Conservation (phyloP, 2,113 vertebrate species). For the Neogobius melanostomus region DNA sequence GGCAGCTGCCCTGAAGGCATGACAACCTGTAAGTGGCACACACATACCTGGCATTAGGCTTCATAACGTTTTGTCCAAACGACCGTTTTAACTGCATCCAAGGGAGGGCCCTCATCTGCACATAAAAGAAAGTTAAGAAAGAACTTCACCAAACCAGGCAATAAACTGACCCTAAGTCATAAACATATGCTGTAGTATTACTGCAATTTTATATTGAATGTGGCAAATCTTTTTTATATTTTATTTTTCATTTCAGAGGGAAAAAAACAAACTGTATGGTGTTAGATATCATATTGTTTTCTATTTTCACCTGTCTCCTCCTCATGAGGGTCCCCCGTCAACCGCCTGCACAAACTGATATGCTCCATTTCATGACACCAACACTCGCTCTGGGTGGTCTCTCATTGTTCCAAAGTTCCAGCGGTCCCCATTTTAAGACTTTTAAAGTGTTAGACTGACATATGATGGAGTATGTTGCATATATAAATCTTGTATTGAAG, state of each 20-base stretch:
- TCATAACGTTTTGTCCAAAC: slow-evolving; percentile 74
- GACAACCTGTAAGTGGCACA: slow-evolving; percentile 79
- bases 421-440: background rate
- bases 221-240: too few relatives aligned
- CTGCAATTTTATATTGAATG: too few relatives aligned
- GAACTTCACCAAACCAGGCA: background rate
- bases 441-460: background rate
- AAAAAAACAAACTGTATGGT: too few relatives aligned
- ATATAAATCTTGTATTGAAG: too few relatives aligned
- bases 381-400: slow-evolving; percentile 68
- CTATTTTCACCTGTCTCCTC: slow-evolving; percentile 70
- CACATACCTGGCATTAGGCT: slow-evolving; percentile 39
- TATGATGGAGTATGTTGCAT: background rate
- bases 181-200: too few relatives aligned
- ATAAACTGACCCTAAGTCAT: background rate
- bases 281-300: slow-evolving; percentile 53
- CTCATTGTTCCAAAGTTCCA: background rate
- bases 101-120: slow-evolving; percentile 61
- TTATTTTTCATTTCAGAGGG: too few relatives aligned
- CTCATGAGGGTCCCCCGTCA: slow-evolving; percentile 66
- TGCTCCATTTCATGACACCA: slow-evolving; percentile 72
- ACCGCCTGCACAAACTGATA: slow-evolving; percentile 48
- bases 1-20: slow-evolving; percentile 77
- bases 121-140: background rate
- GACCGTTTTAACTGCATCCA: slow-evolving; percentile 59